phyloP scores from a whole-genome alignment of 2,113 vertebrate species.

The Cryptoleucopteryx plumbea region DNA sequence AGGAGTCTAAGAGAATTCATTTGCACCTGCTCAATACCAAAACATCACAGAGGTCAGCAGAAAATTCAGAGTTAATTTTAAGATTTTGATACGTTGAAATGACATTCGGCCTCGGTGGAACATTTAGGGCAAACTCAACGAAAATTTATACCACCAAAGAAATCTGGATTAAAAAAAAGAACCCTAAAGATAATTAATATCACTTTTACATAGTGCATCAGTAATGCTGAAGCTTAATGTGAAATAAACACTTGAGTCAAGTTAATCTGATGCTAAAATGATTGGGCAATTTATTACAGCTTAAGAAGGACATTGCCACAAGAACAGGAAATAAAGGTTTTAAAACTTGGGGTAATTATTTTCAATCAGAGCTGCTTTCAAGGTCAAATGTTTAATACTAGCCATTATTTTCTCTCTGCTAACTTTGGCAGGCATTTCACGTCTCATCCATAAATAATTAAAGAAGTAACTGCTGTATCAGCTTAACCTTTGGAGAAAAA shows the following conservation, averaged over 20 bases:
- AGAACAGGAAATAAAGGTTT: slow-evolving; percentile 67
- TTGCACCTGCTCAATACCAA: slow-evolving; percentile 47
- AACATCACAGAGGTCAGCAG: slow-evolving; percentile 44
- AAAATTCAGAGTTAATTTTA: slow-evolving; percentile 58
- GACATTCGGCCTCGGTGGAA: slow-evolving; percentile 7
- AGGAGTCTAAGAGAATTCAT: slow-evolving; percentile 26
- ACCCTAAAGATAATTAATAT: slow-evolving; percentile 51
- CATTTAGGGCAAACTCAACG: slow-evolving; percentile 3
- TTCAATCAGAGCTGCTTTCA: slow-evolving; percentile 74
- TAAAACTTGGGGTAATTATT: slow-evolving; percentile 72
- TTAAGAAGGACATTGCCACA: slow-evolving; percentile 50
- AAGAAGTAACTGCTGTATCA: slow-evolving; percentile 67
- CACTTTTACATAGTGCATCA: slow-evolving; percentile 40
- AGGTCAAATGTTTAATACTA: slow-evolving; percentile 74
- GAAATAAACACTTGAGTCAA: slow-evolving; percentile 72
- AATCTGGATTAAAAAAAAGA: neutral
- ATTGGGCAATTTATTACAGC: slow-evolving; percentile 66
- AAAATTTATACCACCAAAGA: slow-evolving; percentile 20
- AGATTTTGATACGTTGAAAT: slow-evolving; percentile 44
- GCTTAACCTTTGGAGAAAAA: slow-evolving; percentile 62
- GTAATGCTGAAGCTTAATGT: slow-evolving; percentile 45
- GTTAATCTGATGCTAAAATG: slow-evolving; percentile 62
- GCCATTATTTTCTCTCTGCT: slow-evolving; percentile 74
- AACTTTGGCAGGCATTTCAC: slow-evolving; percentile 69
- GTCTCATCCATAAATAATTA: slow-evolving; percentile 75